Base-by-base conservation (phyloP, 2,797 vertebrate genomes). In the Austrolebias charrua region DNA sequence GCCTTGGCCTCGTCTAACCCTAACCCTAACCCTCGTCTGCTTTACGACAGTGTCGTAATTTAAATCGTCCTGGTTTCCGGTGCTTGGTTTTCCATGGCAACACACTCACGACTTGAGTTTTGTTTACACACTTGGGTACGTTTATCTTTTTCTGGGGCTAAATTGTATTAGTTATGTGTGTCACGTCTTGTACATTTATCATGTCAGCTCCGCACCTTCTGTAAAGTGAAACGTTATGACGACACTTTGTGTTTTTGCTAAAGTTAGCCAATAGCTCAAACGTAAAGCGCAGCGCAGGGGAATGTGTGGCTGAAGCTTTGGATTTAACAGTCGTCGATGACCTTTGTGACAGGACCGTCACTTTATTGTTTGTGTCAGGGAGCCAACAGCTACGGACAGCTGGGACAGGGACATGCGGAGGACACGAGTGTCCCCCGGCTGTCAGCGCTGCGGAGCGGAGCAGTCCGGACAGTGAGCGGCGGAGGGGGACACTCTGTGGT, bases 361-460 rank as follows among this genome's bases (percentile, higher is more conserved):
- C 53, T 4, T 43, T 4, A 9, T 73, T 13, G 44, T 55, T 55
- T 57, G 5, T 38, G 44, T 13, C 83, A 98, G 97, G 97, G 96
- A 69, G 94, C 96, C 20, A 98, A 98, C 88, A 97, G 95, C 84
- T 94, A 94, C 24, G 96, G 96, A 15, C 97, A 98, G 51, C 93
- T 98, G 77, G 95, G 95, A 19, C 93, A 92, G 72, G 94, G 93
- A 46, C 90, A 95, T 89, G 91, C 73, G 58, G 94, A 95, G 66
- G 96, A 98, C 83, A 86, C 86, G 60, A 46, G 89, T 7, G 66
- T 78, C 54, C 95, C 96, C 13, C 84, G 85, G 82, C 55, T 67
- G 1, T 82, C 83, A 19, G 80, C 85, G 67, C 80, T 86, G 1
- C 85, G 63, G 35, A 55, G 52, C 43, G 38, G 28, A 33, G 64